Evolutionary conservation across 1,140 invertebrate genomes (phyloP), one percentile per base, ranked within the genome.

Genomic region (Leptinotarsa texana): DNA sequence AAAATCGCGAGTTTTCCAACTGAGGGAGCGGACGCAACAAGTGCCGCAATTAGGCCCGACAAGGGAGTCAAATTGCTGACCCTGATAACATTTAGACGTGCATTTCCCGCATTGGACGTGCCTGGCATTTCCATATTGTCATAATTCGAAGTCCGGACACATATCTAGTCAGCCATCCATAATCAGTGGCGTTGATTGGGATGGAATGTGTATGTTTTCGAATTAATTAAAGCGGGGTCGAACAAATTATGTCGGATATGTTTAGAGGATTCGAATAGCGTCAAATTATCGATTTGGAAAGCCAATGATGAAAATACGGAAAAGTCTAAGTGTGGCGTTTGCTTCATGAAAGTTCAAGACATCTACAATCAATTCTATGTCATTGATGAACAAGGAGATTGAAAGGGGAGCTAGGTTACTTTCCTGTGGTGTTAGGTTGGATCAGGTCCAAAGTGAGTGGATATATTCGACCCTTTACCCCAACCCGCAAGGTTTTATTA

Each of bases 81-180:
- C 18, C 63, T 65, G 63, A 22, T 65, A 65, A 24, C 22, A 65
- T 15, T 27, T 57, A 57, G 51, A 57, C n/a, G 51, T 21, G 63
- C 21, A 65, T 65, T 65, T 65, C 21, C 63, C 63, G 24, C 18
- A 21, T 65, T 15, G 63, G 4, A 21, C 63, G 63, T 65, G 18
- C 17, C 24, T 27, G 17, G 63, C 24, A 65, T 65, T 65, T 18
- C 63, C 21, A 24, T 65, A 65, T 65, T 21, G 18, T 27, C 63
- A 27, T 65, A 65, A 18, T 24, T 65, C 18, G 63, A 57, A 57
- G 51, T 57, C 51, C 51, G 51, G 51, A 57, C 51, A 57, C 51
- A 57, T 57, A 17, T 57, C 15, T 57, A 57, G 51, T 57, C 15
- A 5, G 51, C 51, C 15, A 57, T 57, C n/a, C 51, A 57, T 57